Evolutionary conservation across 1,140 invertebrate species (phyloP).

Genomic region (Halictus rubicundus): DNA sequence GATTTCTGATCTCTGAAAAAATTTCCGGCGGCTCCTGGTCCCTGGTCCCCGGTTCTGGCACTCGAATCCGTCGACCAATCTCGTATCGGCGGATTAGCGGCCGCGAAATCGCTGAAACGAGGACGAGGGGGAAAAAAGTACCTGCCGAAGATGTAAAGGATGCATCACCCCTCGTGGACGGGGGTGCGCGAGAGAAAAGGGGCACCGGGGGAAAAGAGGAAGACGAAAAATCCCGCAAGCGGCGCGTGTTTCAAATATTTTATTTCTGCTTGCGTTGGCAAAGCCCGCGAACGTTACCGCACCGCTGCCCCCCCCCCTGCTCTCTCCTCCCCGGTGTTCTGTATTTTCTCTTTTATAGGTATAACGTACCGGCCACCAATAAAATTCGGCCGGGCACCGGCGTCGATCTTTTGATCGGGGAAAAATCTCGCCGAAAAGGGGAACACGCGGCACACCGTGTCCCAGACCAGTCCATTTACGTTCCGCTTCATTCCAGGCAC

Average conservation of each 20-base stretch:
- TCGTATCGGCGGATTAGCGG: constrained; percentile 63
- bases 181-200: background rate
- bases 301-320: background rate
- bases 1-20: background rate
- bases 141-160: constrained; percentile 27
- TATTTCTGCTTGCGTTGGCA: constrained; percentile 73
- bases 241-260: constrained; percentile 75
- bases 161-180: background rate
- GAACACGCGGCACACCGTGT: constrained; percentile 13
- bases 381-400: constrained; percentile 39
- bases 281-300: constrained; percentile 45
- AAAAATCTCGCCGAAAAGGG: constrained; percentile 55
- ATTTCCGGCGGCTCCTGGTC: too few species aligned
- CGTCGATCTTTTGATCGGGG: constrained; percentile 56
- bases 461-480: constrained; percentile 49
- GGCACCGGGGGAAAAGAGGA: background rate
- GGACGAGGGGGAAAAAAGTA: background rate
- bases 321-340: constrained; percentile 3
- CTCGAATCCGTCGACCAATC: constrained; percentile 19
- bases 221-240: constrained; percentile 31
- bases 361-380: constrained; percentile 37
- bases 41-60: background rate
- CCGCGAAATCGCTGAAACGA: constrained; percentile 37
- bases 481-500: constrained; percentile 52
- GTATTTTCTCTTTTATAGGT: constrained; percentile 46